phyloP scores from a whole-genome alignment of 2,888 invertebrate genomes.

The Dioctria linearis region DNA sequence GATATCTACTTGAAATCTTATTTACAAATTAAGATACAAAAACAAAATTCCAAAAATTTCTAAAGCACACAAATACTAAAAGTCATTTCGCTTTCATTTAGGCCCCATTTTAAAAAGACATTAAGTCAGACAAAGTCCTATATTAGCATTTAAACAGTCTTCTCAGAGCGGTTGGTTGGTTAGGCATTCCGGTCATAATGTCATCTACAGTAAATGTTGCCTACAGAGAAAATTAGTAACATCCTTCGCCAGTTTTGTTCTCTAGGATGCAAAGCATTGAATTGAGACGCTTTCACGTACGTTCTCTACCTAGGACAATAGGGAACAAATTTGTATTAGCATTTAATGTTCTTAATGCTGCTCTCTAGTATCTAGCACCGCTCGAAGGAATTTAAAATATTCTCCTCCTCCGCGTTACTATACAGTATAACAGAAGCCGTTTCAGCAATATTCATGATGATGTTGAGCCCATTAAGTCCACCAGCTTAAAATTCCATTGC shows the following conservation, averaged over 20 bases:
- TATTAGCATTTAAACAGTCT: background rate
- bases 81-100: too few species aligned
- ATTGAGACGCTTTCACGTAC: slow-evolving; percentile 13
- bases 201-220: background rate
- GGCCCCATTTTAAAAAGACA: background rate
- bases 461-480: slow-evolving; percentile 44
- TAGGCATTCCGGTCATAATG: slow-evolving; percentile 20
- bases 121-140: background rate
- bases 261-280: slow-evolving; percentile 3
- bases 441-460: slow-evolving; percentile 14
- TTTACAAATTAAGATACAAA: too few species aligned
- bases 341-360: slow-evolving; percentile 43
- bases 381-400: slow-evolving; percentile 38
- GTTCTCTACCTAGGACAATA: slow-evolving; percentile 6
- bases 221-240: slow-evolving; percentile 35
- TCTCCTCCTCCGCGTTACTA: background rate
- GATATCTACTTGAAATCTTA: too few species aligned
- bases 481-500: slow-evolving; percentile 48
- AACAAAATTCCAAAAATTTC: too few species aligned
- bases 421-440: too few species aligned
- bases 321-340: slow-evolving; percentile 41
- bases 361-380: slow-evolving; percentile 4
- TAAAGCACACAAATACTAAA: too few species aligned
- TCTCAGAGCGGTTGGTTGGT: background rate
- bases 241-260: slow-evolving; percentile 3